A percentile compares a stretch with the other conserved stretches of the same genome.
Evolutionary conservation across 2,113 vertebrate genomes (phyloP).

Genomic region (Oryzias javanicus): DNA sequence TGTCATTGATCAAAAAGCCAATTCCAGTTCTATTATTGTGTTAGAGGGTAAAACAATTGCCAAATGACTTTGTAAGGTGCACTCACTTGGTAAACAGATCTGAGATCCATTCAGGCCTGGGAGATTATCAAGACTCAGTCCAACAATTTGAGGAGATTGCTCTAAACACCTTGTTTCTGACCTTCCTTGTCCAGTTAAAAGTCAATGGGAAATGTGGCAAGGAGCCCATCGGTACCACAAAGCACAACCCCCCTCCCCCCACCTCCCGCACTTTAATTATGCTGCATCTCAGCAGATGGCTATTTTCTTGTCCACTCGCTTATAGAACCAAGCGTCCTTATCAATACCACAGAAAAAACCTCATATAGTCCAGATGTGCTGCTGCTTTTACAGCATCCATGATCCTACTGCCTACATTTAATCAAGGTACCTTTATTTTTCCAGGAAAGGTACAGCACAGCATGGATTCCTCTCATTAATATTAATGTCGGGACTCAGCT

Average conservation of each 20-base stretch:
- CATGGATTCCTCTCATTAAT: constrained; percentile 59
- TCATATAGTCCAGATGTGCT: constrained; percentile 48
- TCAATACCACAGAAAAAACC: constrained; percentile 39
- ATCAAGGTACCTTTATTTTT: constrained; percentile 57
- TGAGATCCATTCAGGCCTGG: constrained; percentile 71
- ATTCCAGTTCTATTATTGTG: constrained; percentile 76
- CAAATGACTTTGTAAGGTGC: constrained; percentile 76
- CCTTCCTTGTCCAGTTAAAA: constrained; percentile 70
- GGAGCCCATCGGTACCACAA: constrained; percentile 43
- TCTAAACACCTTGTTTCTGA: constrained; percentile 70
- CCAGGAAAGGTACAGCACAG: constrained; percentile 47
- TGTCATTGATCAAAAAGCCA: constrained; percentile 80
- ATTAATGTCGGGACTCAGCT: constrained; percentile 48
- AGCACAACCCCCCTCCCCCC: constrained; percentile 24
- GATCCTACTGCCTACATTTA: constrained; percentile 42
- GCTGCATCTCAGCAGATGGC: constrained; percentile 29
- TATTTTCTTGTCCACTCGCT: constrained; percentile 26
- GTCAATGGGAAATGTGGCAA: constrained; percentile 71
- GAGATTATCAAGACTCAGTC: constrained; percentile 74
- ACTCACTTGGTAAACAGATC: constrained; percentile 78
- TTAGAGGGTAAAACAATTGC: constrained; percentile 76
- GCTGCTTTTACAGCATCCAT: constrained; percentile 39
- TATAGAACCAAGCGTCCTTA: constrained; percentile 46
- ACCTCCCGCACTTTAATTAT: constrained; percentile 68
- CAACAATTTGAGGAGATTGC: constrained; percentile 75